A percentile compares a stretch with the other conserved stretches of the same genome.
These are phyloP conservation scores for Bucorvus abyssinicus DNA, from an alignment of 2,797 vertebrate genomes.

Conservation along the genomic window DNA sequence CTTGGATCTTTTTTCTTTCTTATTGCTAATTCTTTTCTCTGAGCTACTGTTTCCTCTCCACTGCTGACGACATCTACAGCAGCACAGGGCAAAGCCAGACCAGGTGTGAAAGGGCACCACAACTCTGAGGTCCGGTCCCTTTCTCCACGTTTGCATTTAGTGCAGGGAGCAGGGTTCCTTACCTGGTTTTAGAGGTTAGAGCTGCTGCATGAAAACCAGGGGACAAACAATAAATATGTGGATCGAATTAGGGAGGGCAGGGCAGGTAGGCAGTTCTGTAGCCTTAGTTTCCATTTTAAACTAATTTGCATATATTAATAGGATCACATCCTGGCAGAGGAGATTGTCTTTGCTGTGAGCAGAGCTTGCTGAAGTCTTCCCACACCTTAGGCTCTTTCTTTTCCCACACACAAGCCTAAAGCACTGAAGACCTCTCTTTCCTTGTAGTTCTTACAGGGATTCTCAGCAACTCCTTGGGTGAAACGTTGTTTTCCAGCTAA, in stretches of 20 bases:
- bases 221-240: background rate
- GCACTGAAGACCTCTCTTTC: background rate
- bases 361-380: background rate
- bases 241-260: background rate
- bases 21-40: background rate
- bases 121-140: background rate
- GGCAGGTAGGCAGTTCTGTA: background rate
- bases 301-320: background rate
- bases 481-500: background rate
- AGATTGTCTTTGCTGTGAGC: background rate
- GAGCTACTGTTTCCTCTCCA: background rate
- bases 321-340: background rate
- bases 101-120: background rate
- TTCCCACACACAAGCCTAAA: background rate
- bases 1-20: background rate
- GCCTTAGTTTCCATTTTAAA: background rate
- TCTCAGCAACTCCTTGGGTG: background rate
- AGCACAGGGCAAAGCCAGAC: background rate
- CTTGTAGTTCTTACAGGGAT: background rate
- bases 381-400: background rate
- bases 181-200: background rate
- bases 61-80: background rate
- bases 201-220: background rate
- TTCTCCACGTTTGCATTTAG: background rate
- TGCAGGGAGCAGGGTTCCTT: background rate